A percentile compares a stretch with the other conserved stretches of the same genome.
Conservation (phyloP, 2,888 invertebrate species). For the Epirrhoe tristata region DNA sequence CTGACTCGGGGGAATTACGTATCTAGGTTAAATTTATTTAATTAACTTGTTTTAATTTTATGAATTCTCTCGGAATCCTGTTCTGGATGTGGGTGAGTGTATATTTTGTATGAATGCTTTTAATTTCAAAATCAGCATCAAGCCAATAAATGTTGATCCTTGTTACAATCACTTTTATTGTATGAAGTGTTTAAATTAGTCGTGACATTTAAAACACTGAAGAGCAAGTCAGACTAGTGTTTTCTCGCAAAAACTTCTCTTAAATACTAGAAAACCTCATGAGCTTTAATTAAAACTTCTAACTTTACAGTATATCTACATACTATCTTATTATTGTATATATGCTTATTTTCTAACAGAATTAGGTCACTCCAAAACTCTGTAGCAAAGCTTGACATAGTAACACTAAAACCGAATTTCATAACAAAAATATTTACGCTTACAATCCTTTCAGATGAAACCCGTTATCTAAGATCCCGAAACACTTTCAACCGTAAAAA, state of each 20-base stretch:
- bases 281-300: too few species aligned
- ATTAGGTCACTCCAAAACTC: background rate
- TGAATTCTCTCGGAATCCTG: background rate
- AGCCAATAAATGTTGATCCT: too few species aligned
- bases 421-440: conserved; percentile 2
- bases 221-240: too few species aligned
- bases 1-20: conserved; percentile 15
- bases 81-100: background rate
- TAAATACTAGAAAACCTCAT: too few species aligned
- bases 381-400: background rate
- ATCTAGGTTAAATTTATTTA: conserved; percentile 4
- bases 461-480: conserved; percentile 27
- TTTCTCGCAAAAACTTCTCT: too few species aligned
- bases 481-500: conserved; percentile 38
- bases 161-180: too few species aligned
- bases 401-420: background rate
- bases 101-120: background rate
- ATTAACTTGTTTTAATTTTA: conserved; percentile 4
- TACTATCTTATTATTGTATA: too few species aligned
- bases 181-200: too few species aligned
- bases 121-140: too few species aligned
- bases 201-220: too few species aligned
- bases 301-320: too few species aligned
- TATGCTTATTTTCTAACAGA: background rate
- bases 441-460: conserved; percentile 7